These are phyloP conservation scores for Acheta domesticus DNA, from an alignment of 2,888 invertebrate genomes.

Conservation along the genomic window DNA sequence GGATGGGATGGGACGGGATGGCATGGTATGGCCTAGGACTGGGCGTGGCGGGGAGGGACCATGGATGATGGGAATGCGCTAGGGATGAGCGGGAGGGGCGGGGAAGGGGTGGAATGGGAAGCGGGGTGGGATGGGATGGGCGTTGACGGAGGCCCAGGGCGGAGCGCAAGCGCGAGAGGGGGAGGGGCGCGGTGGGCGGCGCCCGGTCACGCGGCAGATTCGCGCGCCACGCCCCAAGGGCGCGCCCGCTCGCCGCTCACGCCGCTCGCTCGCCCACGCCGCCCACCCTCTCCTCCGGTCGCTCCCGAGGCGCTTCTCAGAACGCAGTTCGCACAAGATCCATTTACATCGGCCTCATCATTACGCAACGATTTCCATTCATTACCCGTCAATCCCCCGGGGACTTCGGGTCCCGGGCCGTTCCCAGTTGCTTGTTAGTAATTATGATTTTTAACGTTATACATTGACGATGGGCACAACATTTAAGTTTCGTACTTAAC, in stretches of 20 bases:
- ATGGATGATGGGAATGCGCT: too few relatives aligned
- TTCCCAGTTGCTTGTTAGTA: background rate
- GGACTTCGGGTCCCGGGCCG: background rate
- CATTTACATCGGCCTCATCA: background rate
- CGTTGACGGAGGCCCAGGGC: too few relatives aligned
- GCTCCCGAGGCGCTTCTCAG: background rate
- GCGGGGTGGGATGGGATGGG: too few relatives aligned
- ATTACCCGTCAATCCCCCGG: background rate
- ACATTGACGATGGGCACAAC: background rate
- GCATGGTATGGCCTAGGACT: too few relatives aligned
- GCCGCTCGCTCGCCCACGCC: background rate
- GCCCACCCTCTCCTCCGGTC: background rate
- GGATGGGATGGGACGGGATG: too few relatives aligned
- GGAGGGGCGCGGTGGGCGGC: too few relatives aligned
- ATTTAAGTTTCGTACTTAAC: background rate
- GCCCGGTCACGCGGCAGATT: too few relatives aligned
- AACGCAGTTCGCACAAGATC: slow-evolving; percentile 1
- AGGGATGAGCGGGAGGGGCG: too few relatives aligned
- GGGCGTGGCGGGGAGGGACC: too few relatives aligned
- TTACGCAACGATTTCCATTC: slow-evolving; percentile 8
- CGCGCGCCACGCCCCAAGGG: background rate
- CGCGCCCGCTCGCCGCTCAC: background rate
- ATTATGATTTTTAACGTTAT: background rate
- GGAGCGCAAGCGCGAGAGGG: too few relatives aligned
- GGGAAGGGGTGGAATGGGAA: too few relatives aligned